Percentiles rank a stretch among this genome's conserved stretches.
Evolutionary conservation across 2,113 vertebrate species (phyloP).

Genomic region (Dascyllus trimaculatus): DNA sequence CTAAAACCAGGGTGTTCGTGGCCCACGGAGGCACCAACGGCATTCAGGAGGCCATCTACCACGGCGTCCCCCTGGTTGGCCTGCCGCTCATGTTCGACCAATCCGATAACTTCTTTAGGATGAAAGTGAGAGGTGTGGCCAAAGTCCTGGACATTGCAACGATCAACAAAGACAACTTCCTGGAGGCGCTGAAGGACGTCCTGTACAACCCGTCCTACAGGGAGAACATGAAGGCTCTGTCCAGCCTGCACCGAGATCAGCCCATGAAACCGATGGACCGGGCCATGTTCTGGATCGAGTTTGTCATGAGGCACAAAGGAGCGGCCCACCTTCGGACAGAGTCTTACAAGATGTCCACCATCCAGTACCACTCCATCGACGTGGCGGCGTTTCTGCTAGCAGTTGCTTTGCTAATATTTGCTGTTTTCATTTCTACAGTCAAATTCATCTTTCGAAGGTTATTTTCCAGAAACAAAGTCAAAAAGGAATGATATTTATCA

Average conservation of each 20-base stretch:
- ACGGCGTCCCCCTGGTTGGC: slow-evolving; percentile 70
- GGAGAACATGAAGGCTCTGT: slow-evolving; percentile 73
- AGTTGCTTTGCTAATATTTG: not conserved
- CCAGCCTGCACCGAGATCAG: slow-evolving; percentile 71
- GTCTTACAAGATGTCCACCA: slow-evolving; percentile 69
- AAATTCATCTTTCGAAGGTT: slow-evolving; percentile 43
- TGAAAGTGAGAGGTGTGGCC: slow-evolving; percentile 69
- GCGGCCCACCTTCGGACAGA: slow-evolving; percentile 69
- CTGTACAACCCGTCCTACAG: slow-evolving; percentile 66
- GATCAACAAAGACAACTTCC: slow-evolving; percentile 67
- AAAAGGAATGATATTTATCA: slow-evolving; percentile 57
- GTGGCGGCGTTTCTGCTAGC: slow-evolving; percentile 57
- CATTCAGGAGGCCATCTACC: slow-evolving; percentile 75
- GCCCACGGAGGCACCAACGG: slow-evolving; percentile 80
- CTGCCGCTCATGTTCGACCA: slow-evolving; percentile 78
- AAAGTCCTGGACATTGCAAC: slow-evolving; percentile 69
- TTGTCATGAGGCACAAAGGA: slow-evolving; percentile 79
- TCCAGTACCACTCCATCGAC: slow-evolving; percentile 72
- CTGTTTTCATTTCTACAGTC: not conserved
- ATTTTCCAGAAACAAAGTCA: slow-evolving; percentile 56
- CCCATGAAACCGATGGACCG: slow-evolving; percentile 68
- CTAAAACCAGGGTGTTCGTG: slow-evolving; percentile 71
- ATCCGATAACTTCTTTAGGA: slow-evolving; percentile 68
- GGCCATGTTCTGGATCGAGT: slow-evolving; percentile 81
- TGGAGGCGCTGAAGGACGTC: slow-evolving; percentile 65